Percentiles rank a stretch among this genome's conserved stretches.
These are phyloP conservation scores for Dendrocopos noguchii DNA, from an alignment of 2,113 vertebrate genomes.

Conservation along the genomic window DNA sequence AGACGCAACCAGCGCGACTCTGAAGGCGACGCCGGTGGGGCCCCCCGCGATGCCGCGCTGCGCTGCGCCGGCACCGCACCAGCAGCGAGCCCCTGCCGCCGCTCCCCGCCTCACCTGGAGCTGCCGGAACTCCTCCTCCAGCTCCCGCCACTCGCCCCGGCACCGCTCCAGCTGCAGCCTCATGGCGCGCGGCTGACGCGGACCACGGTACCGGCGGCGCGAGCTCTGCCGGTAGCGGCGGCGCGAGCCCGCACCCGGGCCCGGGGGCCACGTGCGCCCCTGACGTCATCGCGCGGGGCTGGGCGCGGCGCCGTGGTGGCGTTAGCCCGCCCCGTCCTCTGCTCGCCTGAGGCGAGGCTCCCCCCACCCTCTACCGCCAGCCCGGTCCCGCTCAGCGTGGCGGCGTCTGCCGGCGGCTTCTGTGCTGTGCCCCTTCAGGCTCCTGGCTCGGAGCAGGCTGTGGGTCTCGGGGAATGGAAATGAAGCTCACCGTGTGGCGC, in stretches of 20 bases:
- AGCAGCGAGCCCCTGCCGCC: background rate
- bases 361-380: background rate
- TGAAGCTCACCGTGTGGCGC: background rate
- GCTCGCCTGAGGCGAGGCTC: background rate
- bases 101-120: slow-evolving; percentile 81
- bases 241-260: slow-evolving; percentile 40
- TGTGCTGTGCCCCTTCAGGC: background rate
- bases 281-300: slow-evolving; percentile 62
- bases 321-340: background rate
- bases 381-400: no score
- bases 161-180: slow-evolving; percentile 26
- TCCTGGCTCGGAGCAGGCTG: background rate
- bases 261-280: slow-evolving; percentile 66
- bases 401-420: rapidly evolving
- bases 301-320: background rate
- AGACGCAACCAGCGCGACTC: background rate
- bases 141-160: slow-evolving; percentile 86
- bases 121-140: slow-evolving; percentile 89
- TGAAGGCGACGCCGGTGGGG: background rate
- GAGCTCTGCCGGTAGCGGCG: no score
- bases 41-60: background rate
- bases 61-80: background rate
- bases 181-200: background rate
- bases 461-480: no score
- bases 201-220: no score